A percentile compares a stretch with the other conserved stretches of the same genome.
phyloP scores from a whole-genome alignment of 2,113 vertebrate species.

The Actenoides lindsayi region DNA sequence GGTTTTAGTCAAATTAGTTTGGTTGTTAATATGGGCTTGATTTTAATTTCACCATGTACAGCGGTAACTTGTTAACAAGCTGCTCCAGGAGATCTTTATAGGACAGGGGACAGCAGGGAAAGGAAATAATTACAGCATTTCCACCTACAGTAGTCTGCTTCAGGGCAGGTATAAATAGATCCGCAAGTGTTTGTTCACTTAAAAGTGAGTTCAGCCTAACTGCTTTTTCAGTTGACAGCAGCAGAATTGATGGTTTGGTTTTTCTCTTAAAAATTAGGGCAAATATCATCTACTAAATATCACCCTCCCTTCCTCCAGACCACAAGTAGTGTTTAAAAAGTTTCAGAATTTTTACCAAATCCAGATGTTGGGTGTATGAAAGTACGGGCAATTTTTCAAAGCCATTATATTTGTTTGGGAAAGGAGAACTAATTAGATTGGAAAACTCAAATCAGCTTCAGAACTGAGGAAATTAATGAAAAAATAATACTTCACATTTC shows the following conservation, averaged over 20 bases:
- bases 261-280: neutral
- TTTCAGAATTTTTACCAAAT: conserved; percentile 10
- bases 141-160: conserved; percentile 62
- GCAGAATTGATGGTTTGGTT: neutral
- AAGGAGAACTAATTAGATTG: neutral
- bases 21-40: neutral
- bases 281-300: conserved; percentile 12
- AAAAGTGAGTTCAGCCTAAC: conserved; percentile 11
- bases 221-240: conserved; percentile 40
- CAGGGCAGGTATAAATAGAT: conserved; percentile 71
- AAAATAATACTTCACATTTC: neutral
- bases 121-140: conserved; percentile 63
- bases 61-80: conserved; percentile 41
- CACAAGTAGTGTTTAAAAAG: neutral
- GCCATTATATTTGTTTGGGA: neutral
- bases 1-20: neutral
- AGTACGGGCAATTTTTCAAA: neutral
- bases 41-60: conserved; percentile 1
- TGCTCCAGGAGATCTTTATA: conserved; percentile 42
- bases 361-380: neutral
- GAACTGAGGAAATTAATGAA: neutral
- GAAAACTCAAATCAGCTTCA: neutral
- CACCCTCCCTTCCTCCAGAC: neutral
- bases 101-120: conserved; percentile 47
- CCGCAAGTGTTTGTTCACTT: conserved; percentile 34